These are phyloP conservation scores for Philopotamus ludificatus DNA, from an alignment of 1,140 invertebrate species.

Conservation along the genomic window DNA sequence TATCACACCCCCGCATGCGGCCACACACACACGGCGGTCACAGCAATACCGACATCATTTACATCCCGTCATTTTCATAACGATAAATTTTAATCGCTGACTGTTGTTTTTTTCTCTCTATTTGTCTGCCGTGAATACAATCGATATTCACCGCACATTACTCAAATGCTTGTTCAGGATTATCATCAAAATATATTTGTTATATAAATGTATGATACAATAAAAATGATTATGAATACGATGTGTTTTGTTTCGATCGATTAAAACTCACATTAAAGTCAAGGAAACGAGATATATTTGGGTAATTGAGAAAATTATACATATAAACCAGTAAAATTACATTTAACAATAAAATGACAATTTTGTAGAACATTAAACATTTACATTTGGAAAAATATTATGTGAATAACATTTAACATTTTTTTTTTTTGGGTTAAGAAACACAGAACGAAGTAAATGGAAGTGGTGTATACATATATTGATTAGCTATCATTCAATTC, in stretches of 20 bases:
- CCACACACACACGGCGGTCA: background rate
- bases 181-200: background rate
- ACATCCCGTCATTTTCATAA: background rate
- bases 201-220: background rate
- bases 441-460: constrained; percentile 23
- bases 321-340: constrained; percentile 11
- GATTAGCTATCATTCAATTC: background rate
- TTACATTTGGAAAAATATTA: constrained; percentile 10
- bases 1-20: background rate
- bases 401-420: constrained; percentile 27
- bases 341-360: constrained; percentile 21
- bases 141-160: too few relatives aligned
- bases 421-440: too few relatives aligned
- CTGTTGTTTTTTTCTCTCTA: too few relatives aligned
- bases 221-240: too few relatives aligned
- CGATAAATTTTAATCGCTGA: too few relatives aligned
- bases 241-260: background rate
- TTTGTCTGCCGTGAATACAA: too few relatives aligned
- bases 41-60: background rate
- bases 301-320: constrained; percentile 29
- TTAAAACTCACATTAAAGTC: constrained; percentile 17
- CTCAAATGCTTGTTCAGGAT: too few relatives aligned
- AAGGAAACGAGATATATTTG: constrained; percentile 38
- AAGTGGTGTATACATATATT: background rate
- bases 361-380: constrained; percentile 21